Base-by-base conservation (phyloP, 2,797 vertebrate species). In the Gorsachius magnificus region DNA sequence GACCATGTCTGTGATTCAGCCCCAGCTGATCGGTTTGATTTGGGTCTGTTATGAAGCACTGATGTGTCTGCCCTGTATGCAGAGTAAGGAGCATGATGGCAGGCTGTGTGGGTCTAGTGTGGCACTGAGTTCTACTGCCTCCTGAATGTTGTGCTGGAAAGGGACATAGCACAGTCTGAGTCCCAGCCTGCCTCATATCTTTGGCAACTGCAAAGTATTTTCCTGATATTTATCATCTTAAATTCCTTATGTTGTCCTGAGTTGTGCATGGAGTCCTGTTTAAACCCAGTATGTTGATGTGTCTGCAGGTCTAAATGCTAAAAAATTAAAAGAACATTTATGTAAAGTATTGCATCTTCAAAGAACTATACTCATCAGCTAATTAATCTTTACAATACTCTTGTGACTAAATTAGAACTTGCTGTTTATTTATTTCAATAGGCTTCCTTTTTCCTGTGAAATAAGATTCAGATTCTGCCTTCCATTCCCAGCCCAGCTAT, bases 381-480 rank as follows among this genome's bases (percentile, higher is more conserved):
- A 88, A 81, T 72, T 89, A 69, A 78, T 81, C 33, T 86, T 90
- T 28, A 51, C n/a, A 82, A 76, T 82, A 64, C 10, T 61, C 35
- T 56, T 60, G 38, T 51, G n/a, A 74, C 64, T 63, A 70, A 58
- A 15, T 85, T 74, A 70, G 64, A 91, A 66, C 13, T 87, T 76
- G 29, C 13, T 68, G 7, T 76, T 95, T 76, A 51, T 87, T 93
- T 92, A 66, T 85, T 83, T 95, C 61, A 78, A 41, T 11, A 61
- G 61, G 35, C 10, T 65, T 91, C 56, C 11, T 63, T 64, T 58
- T 50, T 54, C 70, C 83, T 33, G 16, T 82, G 79, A 93, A 80
- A 61, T 50, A 87, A 54, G 50, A 77, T 41, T 65, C 28, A 84
- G 54, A 64, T 83, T 83, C 69, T 45, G 38, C 35, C n/a, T 83